Evolutionary conservation across 2,113 vertebrate genomes (phyloP).

Genomic region (Pardalotus punctatus): DNA sequence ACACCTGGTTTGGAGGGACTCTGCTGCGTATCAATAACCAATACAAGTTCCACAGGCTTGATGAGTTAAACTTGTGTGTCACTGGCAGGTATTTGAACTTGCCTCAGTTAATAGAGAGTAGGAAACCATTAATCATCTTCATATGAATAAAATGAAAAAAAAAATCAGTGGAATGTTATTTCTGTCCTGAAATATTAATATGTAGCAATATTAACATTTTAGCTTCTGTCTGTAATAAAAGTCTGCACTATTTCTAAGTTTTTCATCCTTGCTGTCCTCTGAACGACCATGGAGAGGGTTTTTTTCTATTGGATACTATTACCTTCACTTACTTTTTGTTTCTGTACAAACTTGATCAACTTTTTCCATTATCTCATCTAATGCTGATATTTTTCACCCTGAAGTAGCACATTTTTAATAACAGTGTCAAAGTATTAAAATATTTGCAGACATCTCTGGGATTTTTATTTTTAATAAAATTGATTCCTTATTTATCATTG

Average conservation of each 20-base stretch:
- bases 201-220: not conserved
- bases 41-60: accelerated
- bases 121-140: not conserved
- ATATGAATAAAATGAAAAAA: not conserved
- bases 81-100: not conserved
- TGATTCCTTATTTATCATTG: not conserved
- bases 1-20: not conserved
- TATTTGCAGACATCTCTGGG: not conserved
- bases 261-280: not conserved
- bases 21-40: not conserved
- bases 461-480: not conserved
- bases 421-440: not conserved
- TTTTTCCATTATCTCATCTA: not conserved
- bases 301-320: not conserved
- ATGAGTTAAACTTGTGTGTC: not conserved
- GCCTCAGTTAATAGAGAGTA: not conserved
- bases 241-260: not conserved
- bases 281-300: accelerated
- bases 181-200: not conserved
- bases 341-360: not conserved
- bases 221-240: not conserved
- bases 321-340: not conserved
- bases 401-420: not conserved
- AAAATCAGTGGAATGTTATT: not conserved
- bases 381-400: not conserved